Conservation (phyloP, 2,113 vertebrate species). For the Megaptera novaeangliae region DNA sequence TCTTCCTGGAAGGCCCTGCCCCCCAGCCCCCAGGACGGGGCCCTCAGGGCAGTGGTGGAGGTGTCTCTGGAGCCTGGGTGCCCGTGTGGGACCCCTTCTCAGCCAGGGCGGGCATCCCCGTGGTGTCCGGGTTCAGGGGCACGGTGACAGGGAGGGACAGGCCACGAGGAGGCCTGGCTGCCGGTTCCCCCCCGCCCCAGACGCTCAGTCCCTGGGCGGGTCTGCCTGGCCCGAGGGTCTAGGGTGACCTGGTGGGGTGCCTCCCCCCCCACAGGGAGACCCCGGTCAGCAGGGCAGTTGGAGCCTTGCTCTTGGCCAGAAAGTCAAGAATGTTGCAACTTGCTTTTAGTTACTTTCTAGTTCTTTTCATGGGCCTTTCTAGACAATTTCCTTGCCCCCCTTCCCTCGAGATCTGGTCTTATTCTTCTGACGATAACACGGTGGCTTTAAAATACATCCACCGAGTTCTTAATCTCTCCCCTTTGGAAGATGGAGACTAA, state of each 20-base stretch:
- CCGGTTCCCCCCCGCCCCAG: too few species aligned
- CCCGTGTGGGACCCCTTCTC: neutral
- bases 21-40: neutral
- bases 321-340: accelerated
- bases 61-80: accelerated
- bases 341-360: neutral
- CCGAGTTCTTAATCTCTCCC: neutral
- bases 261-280: too few species aligned
- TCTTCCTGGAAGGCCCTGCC: neutral
- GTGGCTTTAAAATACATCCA: neutral
- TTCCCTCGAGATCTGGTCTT: neutral
- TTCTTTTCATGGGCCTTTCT: neutral
- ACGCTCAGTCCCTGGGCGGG: neutral
- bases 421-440: accelerated
- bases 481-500: accelerated
- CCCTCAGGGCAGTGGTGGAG: neutral
- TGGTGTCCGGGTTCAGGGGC: accelerated
- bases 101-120: accelerated
- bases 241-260: accelerated
- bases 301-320: neutral
- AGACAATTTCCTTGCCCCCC: neutral
- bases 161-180: accelerated
- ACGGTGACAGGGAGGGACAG: neutral
- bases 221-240: accelerated
- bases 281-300: neutral